These are phyloP conservation scores for Leucophenga varia DNA, from an alignment of 1,140 invertebrate species.

Conservation along the genomic window DNA sequence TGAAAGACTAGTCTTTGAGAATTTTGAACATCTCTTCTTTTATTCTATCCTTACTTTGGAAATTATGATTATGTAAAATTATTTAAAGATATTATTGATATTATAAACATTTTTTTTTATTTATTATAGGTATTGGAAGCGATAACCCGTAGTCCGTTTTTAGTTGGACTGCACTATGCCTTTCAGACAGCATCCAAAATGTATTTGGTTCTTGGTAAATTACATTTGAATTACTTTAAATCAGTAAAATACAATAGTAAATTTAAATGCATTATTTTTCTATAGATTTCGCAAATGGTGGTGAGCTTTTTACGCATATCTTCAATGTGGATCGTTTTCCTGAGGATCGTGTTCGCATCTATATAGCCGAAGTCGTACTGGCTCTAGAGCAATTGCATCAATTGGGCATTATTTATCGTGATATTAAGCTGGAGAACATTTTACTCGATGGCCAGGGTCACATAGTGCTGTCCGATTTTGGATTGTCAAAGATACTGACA, in stretches of 20 bases:
- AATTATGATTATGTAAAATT: too few relatives aligned
- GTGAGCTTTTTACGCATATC: constrained; percentile 89
- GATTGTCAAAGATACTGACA: constrained; percentile 78
- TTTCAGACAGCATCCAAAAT: constrained; percentile 92
- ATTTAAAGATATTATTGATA: too few relatives aligned
- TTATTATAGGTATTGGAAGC: constrained; percentile 76
- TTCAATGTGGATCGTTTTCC: constrained; percentile 85
- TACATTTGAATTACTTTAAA: not conserved
- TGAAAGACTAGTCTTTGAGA: too few relatives aligned
- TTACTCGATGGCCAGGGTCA: constrained; percentile 84
- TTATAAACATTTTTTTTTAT: constrained; percentile 2
- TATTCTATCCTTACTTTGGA: too few relatives aligned
- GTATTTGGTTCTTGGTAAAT: constrained; percentile 85
- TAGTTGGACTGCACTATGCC: constrained; percentile 91
- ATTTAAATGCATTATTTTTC: constrained; percentile 28
- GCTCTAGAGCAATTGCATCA: constrained; percentile 89
- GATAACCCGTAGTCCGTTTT: constrained; percentile 84
- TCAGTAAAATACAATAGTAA: not conserved
- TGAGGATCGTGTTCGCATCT: constrained; percentile 81
- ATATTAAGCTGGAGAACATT: constrained; percentile 94
- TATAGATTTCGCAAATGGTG: constrained; percentile 90
- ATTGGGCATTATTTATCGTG: constrained; percentile 90
- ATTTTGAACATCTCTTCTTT: too few relatives aligned
- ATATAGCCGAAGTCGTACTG: constrained; percentile 89
- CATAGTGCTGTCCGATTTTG: constrained; percentile 89